phyloP scores from a whole-genome alignment of 2,888 invertebrate genomes.

The Oligia strigilis region DNA sequence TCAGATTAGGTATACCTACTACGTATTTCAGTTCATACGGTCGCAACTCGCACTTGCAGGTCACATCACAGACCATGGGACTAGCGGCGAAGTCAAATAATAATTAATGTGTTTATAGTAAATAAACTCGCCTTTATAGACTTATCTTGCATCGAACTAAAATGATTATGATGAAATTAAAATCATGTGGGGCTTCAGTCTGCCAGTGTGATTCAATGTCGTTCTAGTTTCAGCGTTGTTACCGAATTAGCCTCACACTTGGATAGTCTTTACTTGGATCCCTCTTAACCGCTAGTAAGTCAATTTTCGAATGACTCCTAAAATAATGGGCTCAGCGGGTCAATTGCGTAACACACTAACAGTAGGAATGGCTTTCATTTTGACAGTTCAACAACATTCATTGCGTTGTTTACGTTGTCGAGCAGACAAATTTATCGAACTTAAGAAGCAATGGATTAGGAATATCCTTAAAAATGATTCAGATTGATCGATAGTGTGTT shows the following conservation, averaged over 20 bases:
- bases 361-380: neutral
- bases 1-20: slow-evolving; percentile 23
- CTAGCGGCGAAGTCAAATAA: neutral
- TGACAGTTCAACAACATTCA: neutral
- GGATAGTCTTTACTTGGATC: slow-evolving; percentile 4
- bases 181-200: neutral
- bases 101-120: neutral
- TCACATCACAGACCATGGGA: neutral
- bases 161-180: neutral
- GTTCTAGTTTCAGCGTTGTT: neutral
- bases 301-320: neutral
- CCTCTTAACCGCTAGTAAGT: neutral
- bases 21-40: slow-evolving; percentile 18
- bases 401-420: neutral
- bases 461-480: too few species aligned
- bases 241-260: neutral
- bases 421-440: neutral
- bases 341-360: neutral
- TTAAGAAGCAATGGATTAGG: neutral
- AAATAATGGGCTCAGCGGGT: neutral
- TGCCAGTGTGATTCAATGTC: neutral
- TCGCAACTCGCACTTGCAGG: neutral
- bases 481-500: neutral
- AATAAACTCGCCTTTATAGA: neutral
- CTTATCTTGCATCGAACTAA: neutral